phyloP scores from a whole-genome alignment of 2,888 invertebrate species.

The Rhingia campestris region DNA sequence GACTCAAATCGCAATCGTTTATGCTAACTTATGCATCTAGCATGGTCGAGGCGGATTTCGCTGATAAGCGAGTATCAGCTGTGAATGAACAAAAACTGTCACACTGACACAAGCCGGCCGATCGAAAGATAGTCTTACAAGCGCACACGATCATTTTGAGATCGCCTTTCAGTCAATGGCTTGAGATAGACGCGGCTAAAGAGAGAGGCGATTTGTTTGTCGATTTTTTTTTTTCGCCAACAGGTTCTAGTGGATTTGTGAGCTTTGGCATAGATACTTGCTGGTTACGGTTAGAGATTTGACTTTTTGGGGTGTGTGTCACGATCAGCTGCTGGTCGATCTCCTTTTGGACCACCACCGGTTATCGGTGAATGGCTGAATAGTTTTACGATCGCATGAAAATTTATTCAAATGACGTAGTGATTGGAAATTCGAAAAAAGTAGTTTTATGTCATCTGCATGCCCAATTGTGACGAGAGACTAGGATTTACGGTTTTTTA shows the following conservation, averaged over 20 bases:
- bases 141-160: neutral
- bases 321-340: neutral
- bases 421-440: constrained; percentile 19
- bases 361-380: neutral
- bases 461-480: constrained; percentile 28
- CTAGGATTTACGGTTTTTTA: neutral
- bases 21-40: constrained; percentile 32
- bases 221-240: constrained; percentile 6
- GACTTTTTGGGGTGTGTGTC: neutral
- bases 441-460: constrained; percentile 31
- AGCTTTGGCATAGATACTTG: constrained; percentile 29
- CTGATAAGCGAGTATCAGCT: constrained; percentile 36
- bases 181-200: neutral
- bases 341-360: constrained; percentile 6
- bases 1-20: neutral
- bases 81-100: neutral
- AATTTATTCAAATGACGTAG: constrained; percentile 37
- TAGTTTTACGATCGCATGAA: constrained; percentile 28
- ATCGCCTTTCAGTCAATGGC: constrained; percentile 8
- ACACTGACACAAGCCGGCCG: constrained; percentile 26
- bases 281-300: neutral
- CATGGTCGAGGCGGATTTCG: constrained; percentile 3
- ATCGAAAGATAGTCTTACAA: constrained; percentile 23
- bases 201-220: constrained; percentile 9
- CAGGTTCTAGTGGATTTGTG: constrained; percentile 5